A percentile compares a stretch with the other conserved stretches of the same genome.
phyloP scores from a whole-genome alignment of 2,888 invertebrate genomes.

The Thysanoteuthis rhombus region DNA sequence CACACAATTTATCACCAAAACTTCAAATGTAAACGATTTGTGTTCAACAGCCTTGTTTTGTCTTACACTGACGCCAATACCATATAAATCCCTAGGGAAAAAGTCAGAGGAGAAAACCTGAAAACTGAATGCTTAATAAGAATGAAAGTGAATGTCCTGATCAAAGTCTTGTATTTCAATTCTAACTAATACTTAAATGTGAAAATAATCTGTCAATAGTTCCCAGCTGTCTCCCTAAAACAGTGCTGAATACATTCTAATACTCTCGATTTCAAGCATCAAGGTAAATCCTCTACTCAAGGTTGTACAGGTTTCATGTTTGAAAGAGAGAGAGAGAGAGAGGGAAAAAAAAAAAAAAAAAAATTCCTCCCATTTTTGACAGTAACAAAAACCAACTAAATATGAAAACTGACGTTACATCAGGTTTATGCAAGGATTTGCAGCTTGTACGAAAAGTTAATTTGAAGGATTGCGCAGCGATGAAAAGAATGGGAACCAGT shows the following conservation, averaged over 20 bases:
- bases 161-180: too few relatives aligned
- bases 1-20: too few relatives aligned
- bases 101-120: background rate
- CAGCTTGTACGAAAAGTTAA: background rate
- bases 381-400: too few relatives aligned
- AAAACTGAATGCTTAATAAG: background rate
- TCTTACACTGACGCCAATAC: background rate
- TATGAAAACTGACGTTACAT: background rate
- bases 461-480: background rate
- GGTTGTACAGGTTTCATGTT: too few relatives aligned
- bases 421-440: background rate
- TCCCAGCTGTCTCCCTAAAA: background rate
- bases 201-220: background rate
- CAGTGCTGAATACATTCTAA: background rate
- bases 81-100: background rate
- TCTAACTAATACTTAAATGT: background rate
- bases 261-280: background rate
- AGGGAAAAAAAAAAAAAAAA: background rate
- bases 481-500: background rate
- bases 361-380: too few relatives aligned
- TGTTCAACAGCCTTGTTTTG: background rate
- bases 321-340: too few relatives aligned
- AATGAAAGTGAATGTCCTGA: background rate
- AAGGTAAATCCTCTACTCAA: background rate
- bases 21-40: background rate